Percentiles rank a stretch among this genome's conserved stretches.
Conservation (phyloP, 2,888 invertebrate species). For the Laothoe populi region DNA sequence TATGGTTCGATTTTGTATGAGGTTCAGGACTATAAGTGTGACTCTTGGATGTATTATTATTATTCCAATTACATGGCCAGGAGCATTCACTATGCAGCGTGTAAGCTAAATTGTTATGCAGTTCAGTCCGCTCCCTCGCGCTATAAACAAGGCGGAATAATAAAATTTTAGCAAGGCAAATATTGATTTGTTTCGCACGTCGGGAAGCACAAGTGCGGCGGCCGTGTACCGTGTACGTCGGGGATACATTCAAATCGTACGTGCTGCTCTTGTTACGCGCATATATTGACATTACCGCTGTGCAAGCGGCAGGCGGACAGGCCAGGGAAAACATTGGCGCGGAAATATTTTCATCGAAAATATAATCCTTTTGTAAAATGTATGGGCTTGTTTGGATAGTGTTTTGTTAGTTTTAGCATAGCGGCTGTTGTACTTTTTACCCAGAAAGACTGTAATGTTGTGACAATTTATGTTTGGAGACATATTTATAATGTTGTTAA, state of each 20-base stretch:
- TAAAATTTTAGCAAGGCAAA: conserved; percentile 32
- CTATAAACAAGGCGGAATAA: conserved; percentile 23
- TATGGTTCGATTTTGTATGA: too few species aligned
- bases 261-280: conserved; percentile 27
- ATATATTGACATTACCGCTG: conserved; percentile 24
- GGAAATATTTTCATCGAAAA: conserved; percentile 22
- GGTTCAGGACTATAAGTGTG: too few species aligned
- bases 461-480: too few species aligned
- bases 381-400: conserved; percentile 8
- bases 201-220: conserved; percentile 29
- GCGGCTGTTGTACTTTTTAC: neutral
- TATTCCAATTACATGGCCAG: neutral
- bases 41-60: too few species aligned
- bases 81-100: neutral
- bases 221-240: conserved; percentile 24
- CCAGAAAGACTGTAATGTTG: neutral
- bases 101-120: conserved; percentile 22
- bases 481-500: too few species aligned
- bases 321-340: conserved; percentile 19
- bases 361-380: conserved; percentile 19
- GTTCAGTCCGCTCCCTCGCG: conserved; percentile 1
- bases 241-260: conserved; percentile 36
- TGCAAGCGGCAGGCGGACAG: conserved; percentile 22
- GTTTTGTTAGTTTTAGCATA: conserved; percentile 1
- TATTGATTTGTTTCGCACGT: conserved; percentile 34